Percentiles rank a stretch among this genome's conserved stretches.
phyloP scores from a whole-genome alignment of 2,797 vertebrate genomes.

The Onychomys arenicola region DNA sequence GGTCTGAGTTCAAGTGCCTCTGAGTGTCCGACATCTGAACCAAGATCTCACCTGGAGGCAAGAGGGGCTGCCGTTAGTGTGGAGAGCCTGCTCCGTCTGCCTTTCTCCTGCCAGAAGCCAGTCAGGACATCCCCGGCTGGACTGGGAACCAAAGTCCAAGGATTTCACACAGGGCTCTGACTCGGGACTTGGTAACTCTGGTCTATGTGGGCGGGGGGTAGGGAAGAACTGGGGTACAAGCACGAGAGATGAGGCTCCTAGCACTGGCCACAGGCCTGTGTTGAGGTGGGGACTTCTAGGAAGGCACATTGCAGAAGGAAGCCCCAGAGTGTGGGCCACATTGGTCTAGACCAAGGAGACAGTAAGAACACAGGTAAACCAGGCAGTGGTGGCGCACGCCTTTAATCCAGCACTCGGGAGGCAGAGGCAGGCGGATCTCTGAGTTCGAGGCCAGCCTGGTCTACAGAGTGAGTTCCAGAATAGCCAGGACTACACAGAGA shows the following conservation, averaged over 20 bases:
- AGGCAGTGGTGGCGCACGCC: fast-evolving
- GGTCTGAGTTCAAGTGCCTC: slow-evolving; percentile 90
- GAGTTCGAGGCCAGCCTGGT: neutral
- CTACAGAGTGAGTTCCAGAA: neutral
- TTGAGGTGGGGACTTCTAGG: neutral
- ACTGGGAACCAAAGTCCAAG: slow-evolving; percentile 18
- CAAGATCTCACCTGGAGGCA: slow-evolving; percentile 92
- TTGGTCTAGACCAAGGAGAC: fast-evolving
- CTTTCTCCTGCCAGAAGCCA: neutral
- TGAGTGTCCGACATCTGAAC: slow-evolving; percentile 95
- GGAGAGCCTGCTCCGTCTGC: fast-evolving
- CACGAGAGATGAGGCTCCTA: neutral
- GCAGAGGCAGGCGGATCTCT: neutral
- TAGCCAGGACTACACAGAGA: neutral
- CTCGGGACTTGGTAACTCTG: neutral
- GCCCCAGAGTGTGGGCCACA: neutral
- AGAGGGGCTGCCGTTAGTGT: neutral
- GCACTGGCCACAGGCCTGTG: neutral
- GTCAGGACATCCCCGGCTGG: neutral
- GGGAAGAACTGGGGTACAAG: neutral
- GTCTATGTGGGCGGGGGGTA: neutral
- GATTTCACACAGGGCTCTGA: neutral
- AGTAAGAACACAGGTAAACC: neutral
- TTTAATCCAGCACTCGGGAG: neutral
- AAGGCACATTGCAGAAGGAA: neutral